Conservation (phyloP, 2,113 vertebrate species). For the Epinephelus cyanopodus region DNA sequence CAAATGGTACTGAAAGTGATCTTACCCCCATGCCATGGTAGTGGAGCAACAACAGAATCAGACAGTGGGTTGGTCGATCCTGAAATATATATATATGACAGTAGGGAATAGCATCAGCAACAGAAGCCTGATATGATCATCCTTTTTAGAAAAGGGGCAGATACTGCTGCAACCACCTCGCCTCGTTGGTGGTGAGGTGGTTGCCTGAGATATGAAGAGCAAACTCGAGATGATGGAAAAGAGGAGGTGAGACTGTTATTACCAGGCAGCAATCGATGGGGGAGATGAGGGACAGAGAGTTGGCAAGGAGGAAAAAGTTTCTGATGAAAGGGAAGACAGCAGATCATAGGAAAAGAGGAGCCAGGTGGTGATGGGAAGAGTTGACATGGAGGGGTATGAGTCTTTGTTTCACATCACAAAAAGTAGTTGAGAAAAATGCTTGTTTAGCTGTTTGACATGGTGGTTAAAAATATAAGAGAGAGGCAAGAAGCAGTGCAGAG, state of each 20-base stretch:
- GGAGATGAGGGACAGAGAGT: conserved; percentile 5
- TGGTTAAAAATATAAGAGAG: conserved; percentile 50
- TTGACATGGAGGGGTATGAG: background rate
- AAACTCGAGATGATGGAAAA: conserved; percentile 9
- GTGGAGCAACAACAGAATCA: too few relatives aligned
- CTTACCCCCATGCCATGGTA: too few relatives aligned
- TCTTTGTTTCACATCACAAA: conserved; percentile 15
- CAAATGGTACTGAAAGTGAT: too few relatives aligned
- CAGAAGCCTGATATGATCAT: conserved; percentile 10
- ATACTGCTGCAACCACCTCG: background rate
- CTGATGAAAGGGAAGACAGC: conserved; percentile 14
- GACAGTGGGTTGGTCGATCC: background rate
- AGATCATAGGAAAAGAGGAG: conserved; percentile 6
- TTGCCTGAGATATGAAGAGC: conserved; percentile 18
- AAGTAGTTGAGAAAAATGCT: conserved; percentile 23
- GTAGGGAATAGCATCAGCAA: conserved; percentile 3
- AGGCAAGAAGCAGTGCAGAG: conserved; percentile 21
- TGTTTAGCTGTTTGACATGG: conserved; percentile 21
- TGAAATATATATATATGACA: background rate
- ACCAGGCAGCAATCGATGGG: conserved; percentile 8
- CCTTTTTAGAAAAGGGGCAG: conserved; percentile 2
- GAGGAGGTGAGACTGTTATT: conserved; percentile 19
- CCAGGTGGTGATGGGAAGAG: conserved; percentile 17
- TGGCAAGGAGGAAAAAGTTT: background rate
- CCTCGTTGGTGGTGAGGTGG: background rate